Evolutionary conservation across 1,140 invertebrate species (phyloP), one percentile per base, ranked within the genome.

Genomic region (Medauroidea extradentata): DNA sequence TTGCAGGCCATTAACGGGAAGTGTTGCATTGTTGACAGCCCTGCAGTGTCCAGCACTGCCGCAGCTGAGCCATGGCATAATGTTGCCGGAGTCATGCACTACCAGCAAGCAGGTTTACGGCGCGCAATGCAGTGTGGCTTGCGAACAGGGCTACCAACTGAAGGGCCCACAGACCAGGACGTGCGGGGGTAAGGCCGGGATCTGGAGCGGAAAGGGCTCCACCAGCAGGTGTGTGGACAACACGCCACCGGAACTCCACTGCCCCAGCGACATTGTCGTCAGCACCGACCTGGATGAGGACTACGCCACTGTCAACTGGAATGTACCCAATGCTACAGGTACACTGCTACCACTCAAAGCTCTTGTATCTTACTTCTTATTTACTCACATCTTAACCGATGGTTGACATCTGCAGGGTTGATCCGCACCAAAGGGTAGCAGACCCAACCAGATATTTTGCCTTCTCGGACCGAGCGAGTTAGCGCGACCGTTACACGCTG

Each of bases 11-110:
- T n/a, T n/a, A n/a, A n/a, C n/a, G n/a, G n/a, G n/a, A 44, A 44
- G 23, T 44, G 1, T 18, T 24, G 14, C 23, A 51, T 11, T 50
- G 14, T 39, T 65, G 67, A 25, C 62, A 85, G 83, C 78, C 44
- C 79, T 85, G 18, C 77, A 76, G 62, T 86, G 84, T 64, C 73
- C 78, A 14, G 75, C 79, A 16, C 55, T 85, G 23, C 71, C 75
- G 9, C 64, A 73, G 62, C 59, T 82, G 2, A 64, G 65, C 23
- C 75, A 81, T 67, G 83, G 82, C 14, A 60, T 64, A 11, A 71
- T 83, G 21, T 69, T 63, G 24, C 83, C 82, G 0, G 61, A 69
- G n/a, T 74, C 70, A 8, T 85, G 79, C 66, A 77, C 63, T 3
- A 71, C 67, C 0, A 73, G 70, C 5, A 82, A 80, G 64, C 69